These are phyloP conservation scores for Salvelinus sp. DNA, from an alignment of 2,113 vertebrate species.

Conservation along the genomic window DNA sequence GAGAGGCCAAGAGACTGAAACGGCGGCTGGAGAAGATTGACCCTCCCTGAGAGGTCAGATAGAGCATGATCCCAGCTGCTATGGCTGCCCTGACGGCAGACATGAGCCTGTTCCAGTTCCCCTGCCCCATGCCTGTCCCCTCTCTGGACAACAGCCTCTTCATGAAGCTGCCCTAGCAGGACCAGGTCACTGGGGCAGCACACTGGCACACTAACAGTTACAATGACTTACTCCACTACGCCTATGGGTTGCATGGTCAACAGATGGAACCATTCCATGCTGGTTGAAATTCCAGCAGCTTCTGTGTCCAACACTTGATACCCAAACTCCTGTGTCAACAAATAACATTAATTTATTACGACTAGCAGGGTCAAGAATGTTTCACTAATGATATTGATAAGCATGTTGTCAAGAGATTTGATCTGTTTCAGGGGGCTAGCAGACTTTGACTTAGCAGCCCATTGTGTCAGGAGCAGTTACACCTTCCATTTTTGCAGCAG, in stretches of 20 bases:
- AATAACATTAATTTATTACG: conserved; percentile 59
- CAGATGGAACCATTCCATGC: conserved; percentile 41
- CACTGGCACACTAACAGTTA: conserved; percentile 18
- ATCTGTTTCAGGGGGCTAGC: conserved; percentile 51
- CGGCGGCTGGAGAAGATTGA: conserved; percentile 97
- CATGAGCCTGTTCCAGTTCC: conserved; percentile 93
- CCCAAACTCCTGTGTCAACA: conserved; percentile 47
- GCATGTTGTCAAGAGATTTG: conserved; percentile 75
- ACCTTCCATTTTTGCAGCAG: conserved; percentile 69
- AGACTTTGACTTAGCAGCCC: conserved; percentile 43
- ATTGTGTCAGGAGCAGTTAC: conserved; percentile 46
- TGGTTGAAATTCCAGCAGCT: conserved; percentile 33
- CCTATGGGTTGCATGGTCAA: conserved; percentile 29
- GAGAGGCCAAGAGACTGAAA: conserved; percentile 96
- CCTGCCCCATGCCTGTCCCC: conserved; percentile 82
- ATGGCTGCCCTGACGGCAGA: conserved; percentile 98
- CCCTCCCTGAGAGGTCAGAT: conserved; percentile 92
- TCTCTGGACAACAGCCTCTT: conserved; percentile 89
- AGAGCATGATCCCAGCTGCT: conserved; percentile 93
- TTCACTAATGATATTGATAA: conserved; percentile 43
- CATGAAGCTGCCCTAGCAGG: conserved; percentile 76
- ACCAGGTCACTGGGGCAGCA: neutral
- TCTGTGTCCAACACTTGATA: conserved; percentile 12
- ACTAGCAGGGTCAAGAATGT: conserved; percentile 60
- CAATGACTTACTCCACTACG: conserved; percentile 31